Base-by-base conservation (phyloP, 2,888 invertebrate genomes). In the Enchytraeus crypticus region DNA sequence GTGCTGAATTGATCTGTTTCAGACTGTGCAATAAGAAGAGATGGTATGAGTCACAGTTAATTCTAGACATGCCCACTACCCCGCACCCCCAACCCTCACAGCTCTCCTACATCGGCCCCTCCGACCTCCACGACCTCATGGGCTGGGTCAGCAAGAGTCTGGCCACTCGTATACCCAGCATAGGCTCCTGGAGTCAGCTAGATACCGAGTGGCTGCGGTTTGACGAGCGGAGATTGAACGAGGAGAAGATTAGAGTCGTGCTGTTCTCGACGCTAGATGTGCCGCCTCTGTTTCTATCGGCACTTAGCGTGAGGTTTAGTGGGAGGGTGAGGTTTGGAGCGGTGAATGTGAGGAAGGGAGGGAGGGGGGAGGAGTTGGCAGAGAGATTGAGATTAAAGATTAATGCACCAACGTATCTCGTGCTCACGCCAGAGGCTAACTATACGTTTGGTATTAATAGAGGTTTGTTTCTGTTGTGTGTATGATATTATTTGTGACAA, bases 231-330 rank as follows among this genome's bases (percentile, higher is more conserved):
- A 5, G 26, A 18, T 23, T 62, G 69, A 26, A 60, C 34, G 27
- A 60, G 32, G 53, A 68, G n/a, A 62, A 74, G 64, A 71, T 80
- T 2, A 74, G 78, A 58, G 76, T 81, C 5, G 69, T 82, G 14
- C 71, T 82, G n/a, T 73, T 82, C 49, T 79, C 82, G 8, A 74
- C 77, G 38, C 70, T 80, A 27, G 64, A 75, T 4, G 76, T 77
- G 56, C 78, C 81, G 4, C 83, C 83, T 0, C 72, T 83, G 61
- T 81, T 82, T 69, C 74, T 81, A 58, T 81, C 82, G n/a, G 80
- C 82, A 1, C 73, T 83, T 5, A 81, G 81, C 64, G 80, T 82
- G 1, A 81, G 81, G 67, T 82, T 83, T 71, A 80, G 81, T 43
- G 82, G 82, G n/a, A 72, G 82, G 21, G 79, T 81, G 2, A 77